Percentiles rank a stretch among this genome's conserved stretches.
phyloP scores from a whole-genome alignment of 2,888 invertebrate species.

The Euplagia quadripunctaria region DNA sequence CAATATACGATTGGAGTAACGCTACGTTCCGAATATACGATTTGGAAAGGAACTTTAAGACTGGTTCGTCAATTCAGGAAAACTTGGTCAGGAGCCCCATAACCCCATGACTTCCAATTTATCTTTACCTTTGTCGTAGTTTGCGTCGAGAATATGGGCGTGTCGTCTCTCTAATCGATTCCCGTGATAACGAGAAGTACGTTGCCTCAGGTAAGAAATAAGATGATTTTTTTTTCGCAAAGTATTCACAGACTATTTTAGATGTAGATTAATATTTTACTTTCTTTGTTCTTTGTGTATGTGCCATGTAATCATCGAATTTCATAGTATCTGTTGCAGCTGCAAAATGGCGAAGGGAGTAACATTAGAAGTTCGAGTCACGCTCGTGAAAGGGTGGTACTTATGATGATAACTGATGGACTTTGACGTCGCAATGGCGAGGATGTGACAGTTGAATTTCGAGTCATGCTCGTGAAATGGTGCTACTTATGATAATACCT shows the following conservation, averaged over 20 bases:
- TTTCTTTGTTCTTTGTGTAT: background rate
- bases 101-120: background rate
- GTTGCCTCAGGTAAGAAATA: too few species aligned
- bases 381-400: background rate
- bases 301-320: background rate
- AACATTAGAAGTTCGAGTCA: background rate
- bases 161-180: background rate
- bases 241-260: background rate
- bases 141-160: background rate
- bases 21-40: background rate
- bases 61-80: background rate
- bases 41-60: slow-evolving; percentile 1
- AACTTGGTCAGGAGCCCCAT: background rate
- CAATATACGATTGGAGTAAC: background rate
- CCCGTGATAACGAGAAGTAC: background rate
- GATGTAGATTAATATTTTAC: background rate
- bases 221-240: too few species aligned
- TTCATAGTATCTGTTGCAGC: background rate
- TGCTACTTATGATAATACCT: too few species aligned
- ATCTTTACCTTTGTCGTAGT: background rate
- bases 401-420: background rate
- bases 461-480: too few species aligned
- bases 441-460: too few species aligned
- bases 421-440: too few species aligned
- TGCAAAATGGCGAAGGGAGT: background rate